phyloP scores from a whole-genome alignment of 2,113 vertebrate species.

The Otis tarda region DNA sequence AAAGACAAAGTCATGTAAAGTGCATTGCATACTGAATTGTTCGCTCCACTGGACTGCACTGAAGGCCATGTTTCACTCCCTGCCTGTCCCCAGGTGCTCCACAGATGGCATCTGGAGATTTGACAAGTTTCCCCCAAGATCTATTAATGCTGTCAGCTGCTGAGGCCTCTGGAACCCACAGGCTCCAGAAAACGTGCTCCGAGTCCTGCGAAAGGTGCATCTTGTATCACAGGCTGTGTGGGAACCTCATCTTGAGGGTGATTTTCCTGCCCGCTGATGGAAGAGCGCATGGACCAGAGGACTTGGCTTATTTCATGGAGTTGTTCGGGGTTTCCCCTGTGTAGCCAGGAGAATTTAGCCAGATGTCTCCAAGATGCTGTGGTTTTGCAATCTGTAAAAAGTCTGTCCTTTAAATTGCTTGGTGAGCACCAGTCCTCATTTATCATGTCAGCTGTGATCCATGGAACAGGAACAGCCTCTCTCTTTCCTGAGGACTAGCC shows the following conservation, averaged over 20 bases:
- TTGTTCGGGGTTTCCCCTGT: background rate
- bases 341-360: background rate
- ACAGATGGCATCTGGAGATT: rapidly evolving
- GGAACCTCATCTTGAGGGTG: background rate
- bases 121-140: background rate
- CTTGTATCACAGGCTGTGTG: too few relatives aligned
- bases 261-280: rapidly evolving
- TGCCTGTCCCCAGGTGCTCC: background rate
- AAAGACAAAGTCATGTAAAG: background rate
- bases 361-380: background rate
- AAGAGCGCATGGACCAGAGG: background rate
- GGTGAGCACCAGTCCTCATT: background rate
- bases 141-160: background rate
- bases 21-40: background rate
- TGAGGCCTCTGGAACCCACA: background rate
- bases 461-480: background rate
- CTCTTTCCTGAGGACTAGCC: background rate
- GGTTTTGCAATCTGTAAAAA: background rate
- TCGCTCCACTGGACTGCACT: background rate
- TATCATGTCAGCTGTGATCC: background rate
- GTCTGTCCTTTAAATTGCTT: background rate
- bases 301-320: background rate
- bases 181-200: background rate
- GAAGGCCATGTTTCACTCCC: background rate
- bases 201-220: background rate